A percentile compares a stretch with the other conserved stretches of the same genome.
These are phyloP conservation scores for Cyprinella venusta DNA, from an alignment of 2,797 vertebrate genomes.

Conservation along the genomic window DNA sequence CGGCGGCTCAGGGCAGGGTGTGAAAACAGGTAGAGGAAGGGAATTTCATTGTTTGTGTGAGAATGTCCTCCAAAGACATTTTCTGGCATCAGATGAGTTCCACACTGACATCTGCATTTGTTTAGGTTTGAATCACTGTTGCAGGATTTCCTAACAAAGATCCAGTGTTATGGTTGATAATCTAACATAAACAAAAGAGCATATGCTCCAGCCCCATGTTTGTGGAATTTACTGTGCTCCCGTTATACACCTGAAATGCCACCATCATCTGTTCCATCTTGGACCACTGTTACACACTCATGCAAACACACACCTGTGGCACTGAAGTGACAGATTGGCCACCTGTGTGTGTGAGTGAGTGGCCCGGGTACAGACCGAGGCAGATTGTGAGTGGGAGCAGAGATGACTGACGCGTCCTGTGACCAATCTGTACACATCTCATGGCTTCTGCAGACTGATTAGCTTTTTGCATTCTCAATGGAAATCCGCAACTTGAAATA, in stretches of 20 bases:
- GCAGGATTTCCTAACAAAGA: slow-evolving; percentile 27
- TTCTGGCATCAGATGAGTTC: neutral
- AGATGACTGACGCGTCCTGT: slow-evolving; percentile 60
- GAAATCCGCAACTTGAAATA: neutral
- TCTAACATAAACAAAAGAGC: slow-evolving; percentile 43
- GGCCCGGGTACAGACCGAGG: slow-evolving; percentile 43
- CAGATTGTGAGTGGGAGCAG: slow-evolving; percentile 63
- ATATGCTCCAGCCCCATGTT: slow-evolving; percentile 40
- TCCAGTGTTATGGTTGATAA: slow-evolving; percentile 33
- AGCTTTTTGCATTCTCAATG: neutral
- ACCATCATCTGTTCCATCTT: slow-evolving; percentile 38
- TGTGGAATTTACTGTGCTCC: slow-evolving; percentile 44
- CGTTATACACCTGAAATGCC: slow-evolving; percentile 51
- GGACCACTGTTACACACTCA: neutral
- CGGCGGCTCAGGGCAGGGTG: neutral
- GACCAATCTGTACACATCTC: slow-evolving; percentile 59
- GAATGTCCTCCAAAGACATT: slow-evolving; percentile 5
- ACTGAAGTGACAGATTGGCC: slow-evolving; percentile 43
- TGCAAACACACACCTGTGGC: slow-evolving; percentile 51
- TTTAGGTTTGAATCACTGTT: slow-evolving; percentile 9
- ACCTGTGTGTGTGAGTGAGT: slow-evolving; percentile 18
- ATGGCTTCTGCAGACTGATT: slow-evolving; percentile 30
- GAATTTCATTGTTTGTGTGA: slow-evolving; percentile 22
- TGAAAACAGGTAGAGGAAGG: slow-evolving; percentile 23
- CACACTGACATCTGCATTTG: neutral